Evolutionary conservation across 2,888 invertebrate genomes (phyloP), one percentile per base, ranked within the genome.

Genomic region (Drosophila silvestris): DNA sequence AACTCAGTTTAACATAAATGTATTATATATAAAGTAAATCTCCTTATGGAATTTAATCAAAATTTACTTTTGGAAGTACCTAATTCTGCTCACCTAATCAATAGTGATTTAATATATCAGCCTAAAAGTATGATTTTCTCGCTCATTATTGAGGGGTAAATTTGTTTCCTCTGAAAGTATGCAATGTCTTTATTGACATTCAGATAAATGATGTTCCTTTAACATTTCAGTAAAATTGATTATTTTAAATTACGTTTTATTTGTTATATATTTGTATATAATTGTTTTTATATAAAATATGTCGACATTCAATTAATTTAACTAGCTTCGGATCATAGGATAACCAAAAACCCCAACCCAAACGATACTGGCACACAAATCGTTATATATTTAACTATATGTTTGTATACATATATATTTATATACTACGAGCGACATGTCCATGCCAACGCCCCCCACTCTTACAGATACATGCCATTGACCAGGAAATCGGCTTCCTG

Each of bases 401-500:
- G 26, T 44, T 44, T 22, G 26, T 32, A 57, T 57, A 28, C 44
- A 56, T 44, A 51, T 57, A 37, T 35, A 35, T 50, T 30, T 61
- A 56, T 44, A 62, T 51, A 66, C 51, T 41, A 66, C 47, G 33
- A 54, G 12, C 26, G n/a, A 50, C 47, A 44, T 59, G 30, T 22
- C 30, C 4, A 33, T 59, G 35, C 12, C 5, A 2, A 44, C 12
- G 41, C 12, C 22, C n/a, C 19, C 44, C 12, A 22, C 30, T 39
- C 69, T 89, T 92, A 93, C 66, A 99, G 96, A 94, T 99, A 99
- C 98, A 99, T 99, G 91, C 99, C 99, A 94, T 99, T 99, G 86
- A 99, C 98, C 89, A 99, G 95, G 94, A 98, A 99, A 94, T 99
- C 99, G 0, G 98, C 98, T 94, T 99, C 99, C 93, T 98, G 97